Percentiles rank a stretch among this genome's conserved stretches.
These are phyloP conservation scores for Macrobrachium rosenbergii DNA, from an alignment of 1,140 invertebrate species.

Conservation along the genomic window DNA sequence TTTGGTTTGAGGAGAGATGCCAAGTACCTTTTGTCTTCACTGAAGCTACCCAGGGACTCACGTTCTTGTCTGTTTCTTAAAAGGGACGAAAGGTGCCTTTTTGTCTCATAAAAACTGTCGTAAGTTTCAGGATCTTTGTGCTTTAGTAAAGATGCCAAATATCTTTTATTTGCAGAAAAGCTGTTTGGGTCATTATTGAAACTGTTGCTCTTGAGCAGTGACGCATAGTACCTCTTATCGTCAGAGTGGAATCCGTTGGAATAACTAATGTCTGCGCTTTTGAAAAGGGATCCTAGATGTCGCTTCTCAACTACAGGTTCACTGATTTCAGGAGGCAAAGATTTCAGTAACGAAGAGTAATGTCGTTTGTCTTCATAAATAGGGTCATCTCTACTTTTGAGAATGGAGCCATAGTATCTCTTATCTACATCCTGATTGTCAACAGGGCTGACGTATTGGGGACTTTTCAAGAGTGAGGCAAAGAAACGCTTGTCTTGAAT, in stretches of 20 bases:
- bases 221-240: constrained; percentile 27
- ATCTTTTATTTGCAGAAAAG: constrained; percentile 1
- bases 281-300: constrained; percentile 19
- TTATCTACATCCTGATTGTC: background rate
- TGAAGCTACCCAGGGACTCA: background rate
- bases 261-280: background rate
- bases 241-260: background rate
- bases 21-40: constrained; percentile 26
- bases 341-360: constrained; percentile 2
- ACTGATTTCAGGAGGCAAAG: background rate
- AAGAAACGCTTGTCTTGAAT: constrained; percentile 32
- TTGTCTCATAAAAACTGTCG: constrained; percentile 3
- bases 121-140: background rate
- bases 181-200: background rate
- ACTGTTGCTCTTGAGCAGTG: background rate
- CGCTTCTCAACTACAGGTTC: constrained; percentile 6
- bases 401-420: background rate
- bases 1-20: constrained; percentile 10
- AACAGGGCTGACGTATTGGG: background rate
- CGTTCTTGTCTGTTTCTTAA: background rate
- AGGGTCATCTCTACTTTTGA: too few species aligned
- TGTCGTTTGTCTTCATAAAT: constrained; percentile 34
- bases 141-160: constrained; percentile 1
- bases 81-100: constrained; percentile 15
- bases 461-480: constrained; percentile 34